These are phyloP conservation scores for Anguilla japonica DNA, from an alignment of 2,113 vertebrate species.

Conservation along the genomic window DNA sequence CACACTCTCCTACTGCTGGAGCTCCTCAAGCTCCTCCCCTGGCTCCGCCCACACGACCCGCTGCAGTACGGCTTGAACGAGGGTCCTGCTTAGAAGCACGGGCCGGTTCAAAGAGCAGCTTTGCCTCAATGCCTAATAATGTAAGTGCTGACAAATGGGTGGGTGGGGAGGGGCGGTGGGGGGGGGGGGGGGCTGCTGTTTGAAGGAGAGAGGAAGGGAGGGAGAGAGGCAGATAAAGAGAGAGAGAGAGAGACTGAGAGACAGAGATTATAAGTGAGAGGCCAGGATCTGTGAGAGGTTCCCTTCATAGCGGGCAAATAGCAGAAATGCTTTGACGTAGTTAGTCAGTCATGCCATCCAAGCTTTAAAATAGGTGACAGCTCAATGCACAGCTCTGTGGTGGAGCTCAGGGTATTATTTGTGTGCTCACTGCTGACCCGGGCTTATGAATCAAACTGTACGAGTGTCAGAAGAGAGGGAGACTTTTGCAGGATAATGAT, in stretches of 20 bases:
- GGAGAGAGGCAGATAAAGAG: neutral
- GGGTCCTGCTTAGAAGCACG: slow-evolving; percentile 40
- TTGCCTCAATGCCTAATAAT: slow-evolving; percentile 2
- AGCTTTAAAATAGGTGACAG: too few species aligned
- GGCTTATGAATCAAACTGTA: neutral
- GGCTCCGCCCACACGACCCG: slow-evolving; percentile 52
- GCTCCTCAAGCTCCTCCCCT: slow-evolving; percentile 21
- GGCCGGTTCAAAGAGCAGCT: slow-evolving; percentile 24
- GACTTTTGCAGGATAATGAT: neutral
- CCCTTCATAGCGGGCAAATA: neutral
- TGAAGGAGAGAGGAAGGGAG: neutral
- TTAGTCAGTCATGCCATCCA: too few species aligned
- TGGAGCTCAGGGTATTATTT: neutral
- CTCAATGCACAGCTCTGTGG: neutral
- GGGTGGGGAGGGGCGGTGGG: neutral
- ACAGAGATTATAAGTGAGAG: neutral
- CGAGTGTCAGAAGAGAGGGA: neutral
- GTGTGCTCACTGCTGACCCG: neutral
- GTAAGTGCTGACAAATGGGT: neutral
- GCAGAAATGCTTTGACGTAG: neutral
- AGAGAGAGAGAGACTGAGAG: neutral
- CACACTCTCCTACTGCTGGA: slow-evolving; percentile 25
- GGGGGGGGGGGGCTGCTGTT: neutral
- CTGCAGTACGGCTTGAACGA: slow-evolving; percentile 34
- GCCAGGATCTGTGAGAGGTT: neutral